phyloP scores from a whole-genome alignment of 2,113 vertebrate species.

The Casuarius casuarius region DNA sequence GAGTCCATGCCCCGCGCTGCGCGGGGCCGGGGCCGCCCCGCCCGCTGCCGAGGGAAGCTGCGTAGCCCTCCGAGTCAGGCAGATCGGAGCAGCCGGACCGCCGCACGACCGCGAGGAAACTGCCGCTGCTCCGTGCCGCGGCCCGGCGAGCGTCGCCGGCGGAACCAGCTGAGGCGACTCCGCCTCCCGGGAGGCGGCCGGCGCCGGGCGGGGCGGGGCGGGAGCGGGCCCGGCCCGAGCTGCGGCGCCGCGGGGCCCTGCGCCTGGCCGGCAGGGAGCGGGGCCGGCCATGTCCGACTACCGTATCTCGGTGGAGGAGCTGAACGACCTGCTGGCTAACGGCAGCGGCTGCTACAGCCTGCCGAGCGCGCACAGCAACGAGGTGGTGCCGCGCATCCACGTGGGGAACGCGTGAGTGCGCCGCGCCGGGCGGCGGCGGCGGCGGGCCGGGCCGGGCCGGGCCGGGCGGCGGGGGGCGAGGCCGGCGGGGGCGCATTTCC shows the following conservation, averaged over 20 bases:
- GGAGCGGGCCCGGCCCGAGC: background rate
- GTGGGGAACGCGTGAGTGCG: constrained; percentile 94
- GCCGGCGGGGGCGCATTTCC: background rate
- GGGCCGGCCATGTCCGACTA: constrained; percentile 77
- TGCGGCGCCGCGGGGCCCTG: background rate
- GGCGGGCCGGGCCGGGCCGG: background rate
- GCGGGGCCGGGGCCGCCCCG: background rate
- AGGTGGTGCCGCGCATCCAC: constrained; percentile 92
- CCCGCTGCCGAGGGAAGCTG: background rate
- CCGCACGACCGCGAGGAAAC: accelerated
- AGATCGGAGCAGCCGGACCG: accelerated
- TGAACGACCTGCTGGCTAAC: constrained; percentile 91
- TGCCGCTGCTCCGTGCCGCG: background rate
- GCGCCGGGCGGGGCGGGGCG: background rate
- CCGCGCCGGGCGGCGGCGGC: background rate
- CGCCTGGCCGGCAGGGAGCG: background rate
- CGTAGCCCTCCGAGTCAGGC: too few species aligned
- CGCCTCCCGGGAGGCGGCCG: background rate
- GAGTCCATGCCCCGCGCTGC: background rate
- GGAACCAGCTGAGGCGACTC: background rate
- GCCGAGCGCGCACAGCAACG: constrained; percentile 93
- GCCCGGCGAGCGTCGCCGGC: background rate
- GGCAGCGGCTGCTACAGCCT: constrained; percentile 93
- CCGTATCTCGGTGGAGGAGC: constrained; percentile 87
- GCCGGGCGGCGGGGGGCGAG: background rate